Base-by-base conservation (phyloP, 2,113 vertebrate species). In the Amazona guildingii region DNA sequence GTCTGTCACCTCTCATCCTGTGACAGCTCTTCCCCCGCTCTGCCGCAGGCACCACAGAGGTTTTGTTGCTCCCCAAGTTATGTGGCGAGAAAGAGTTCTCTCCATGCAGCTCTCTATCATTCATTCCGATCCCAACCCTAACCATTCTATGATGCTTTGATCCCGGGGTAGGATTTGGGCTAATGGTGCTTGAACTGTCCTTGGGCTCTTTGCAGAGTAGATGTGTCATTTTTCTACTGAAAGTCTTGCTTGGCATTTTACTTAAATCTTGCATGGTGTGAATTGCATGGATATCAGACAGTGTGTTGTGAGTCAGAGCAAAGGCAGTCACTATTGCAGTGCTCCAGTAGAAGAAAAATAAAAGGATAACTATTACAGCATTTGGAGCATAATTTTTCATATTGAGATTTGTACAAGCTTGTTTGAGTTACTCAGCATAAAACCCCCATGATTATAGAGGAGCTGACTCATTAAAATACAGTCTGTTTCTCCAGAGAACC, bases 1-100 rank as follows among this genome's bases (percentile, higher is more conserved):
- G 95, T 93, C 95, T 95, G 95, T 94, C 95, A 96, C 92, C 93
- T 93, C 96, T 97, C 90, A 95, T 95, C 90, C 94, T 88, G 63
- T 90, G 59, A 80, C 70, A 67, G 39, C 35, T 95, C 76, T 96
- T 81, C 80, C 90, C 90, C 90, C 55, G 1, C 33, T 2, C 62
- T 63, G 81, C 91, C 84, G 16, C 94, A 95, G 59, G 78, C 57
- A 88, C 90, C 90, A 11, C 94, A 95, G 83, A 90, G 90, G 95
- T 92, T 96, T 95, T 94, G 64, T 78, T 93, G 39, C 62, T 91
- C 90, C 86, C 57, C 57, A 55, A 27, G 83, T 90, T 90, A 29
- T 27, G 64, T 70, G 73, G 35, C 2, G 1, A 28, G 72, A 52
- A 95, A 67, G 37, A 3, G 3, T 93, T 93, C 92, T 68, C 43